phyloP scores from a whole-genome alignment of 2,797 vertebrate species.

The Gymnoscopelus braueri region DNA sequence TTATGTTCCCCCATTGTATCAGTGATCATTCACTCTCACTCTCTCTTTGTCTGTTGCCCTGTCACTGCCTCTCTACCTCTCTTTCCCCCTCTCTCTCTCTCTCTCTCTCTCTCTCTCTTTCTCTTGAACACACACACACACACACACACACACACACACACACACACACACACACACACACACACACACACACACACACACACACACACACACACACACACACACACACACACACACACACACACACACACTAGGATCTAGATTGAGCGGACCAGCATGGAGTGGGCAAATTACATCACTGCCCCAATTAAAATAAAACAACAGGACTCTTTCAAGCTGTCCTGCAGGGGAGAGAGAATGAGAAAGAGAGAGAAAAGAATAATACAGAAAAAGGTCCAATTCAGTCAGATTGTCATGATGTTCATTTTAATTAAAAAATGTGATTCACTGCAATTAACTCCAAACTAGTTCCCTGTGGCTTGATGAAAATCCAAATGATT shows the following conservation, averaged over 20 bases:
- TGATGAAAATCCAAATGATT: conserved; percentile 65
- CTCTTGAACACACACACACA: background rate
- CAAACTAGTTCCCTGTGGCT: conserved; percentile 78
- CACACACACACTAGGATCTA: conserved; percentile 55
- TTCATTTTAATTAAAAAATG: conserved; percentile 85
- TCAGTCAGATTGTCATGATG: conserved; percentile 79
- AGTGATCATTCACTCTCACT: too few species aligned
- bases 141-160: conserved; percentile 9
- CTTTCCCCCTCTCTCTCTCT: conserved; percentile 14
- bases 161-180: conserved; percentile 19
- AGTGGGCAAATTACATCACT: conserved; percentile 81
- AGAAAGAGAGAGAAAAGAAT: conserved; percentile 66
- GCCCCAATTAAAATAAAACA: conserved; percentile 84
- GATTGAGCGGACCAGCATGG: conserved; percentile 79
- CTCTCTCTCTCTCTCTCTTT: conserved; percentile 1
- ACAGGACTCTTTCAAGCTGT: conserved; percentile 80
- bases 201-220: conserved; percentile 14
- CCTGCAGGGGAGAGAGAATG: conserved; percentile 81
- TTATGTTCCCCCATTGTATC: too few species aligned
- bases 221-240: conserved; percentile 13
- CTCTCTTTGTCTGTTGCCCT: background rate
- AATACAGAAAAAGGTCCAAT: conserved; percentile 76
- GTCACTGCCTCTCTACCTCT: background rate
- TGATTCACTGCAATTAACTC: conserved; percentile 80
- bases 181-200: conserved; percentile 19